A percentile compares a stretch with the other conserved stretches of the same genome.
phyloP scores from a whole-genome alignment of 1,140 invertebrate species.

The Zaprionus ghesquierei region DNA sequence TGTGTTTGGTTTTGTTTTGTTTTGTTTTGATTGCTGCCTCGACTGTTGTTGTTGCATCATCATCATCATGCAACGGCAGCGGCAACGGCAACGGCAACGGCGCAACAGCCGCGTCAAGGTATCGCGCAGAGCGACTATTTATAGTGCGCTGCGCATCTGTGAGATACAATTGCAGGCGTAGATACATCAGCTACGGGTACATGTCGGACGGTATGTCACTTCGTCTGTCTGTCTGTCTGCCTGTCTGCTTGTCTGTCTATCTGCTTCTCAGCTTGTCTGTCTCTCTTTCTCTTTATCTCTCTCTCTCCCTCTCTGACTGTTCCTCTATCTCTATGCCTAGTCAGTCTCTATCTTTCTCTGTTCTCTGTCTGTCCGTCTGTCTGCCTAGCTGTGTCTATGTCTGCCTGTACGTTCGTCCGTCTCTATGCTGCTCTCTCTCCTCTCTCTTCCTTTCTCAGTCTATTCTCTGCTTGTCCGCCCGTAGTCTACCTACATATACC shows the following conservation, averaged over 20 bases:
- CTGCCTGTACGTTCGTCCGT: neutral
- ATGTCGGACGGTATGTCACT: neutral
- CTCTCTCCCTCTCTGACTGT: neutral
- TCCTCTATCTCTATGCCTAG: neutral
- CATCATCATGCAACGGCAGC: slow-evolving; percentile 53
- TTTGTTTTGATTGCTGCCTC: slow-evolving; percentile 23
- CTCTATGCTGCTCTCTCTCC: neutral
- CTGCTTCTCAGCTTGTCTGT: neutral
- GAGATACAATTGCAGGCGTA: slow-evolving; percentile 12
- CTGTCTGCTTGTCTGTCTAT: slow-evolving; percentile 1
- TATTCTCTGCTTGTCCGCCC: neutral
- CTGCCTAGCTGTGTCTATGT: neutral
- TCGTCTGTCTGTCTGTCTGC: neutral
- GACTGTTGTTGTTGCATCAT: slow-evolving; percentile 66
- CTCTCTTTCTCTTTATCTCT: neutral
- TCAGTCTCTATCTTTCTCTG: no score
- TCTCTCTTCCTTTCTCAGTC: neutral
- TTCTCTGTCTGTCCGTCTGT: no score
- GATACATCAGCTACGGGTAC: neutral
- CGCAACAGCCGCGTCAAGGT: slow-evolving; percentile 29
- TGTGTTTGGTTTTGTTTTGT: slow-evolving; percentile 4
- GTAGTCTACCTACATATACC: no score
- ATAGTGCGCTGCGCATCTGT: slow-evolving; percentile 52
- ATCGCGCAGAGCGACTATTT: slow-evolving; percentile 55
- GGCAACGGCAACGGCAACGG: no score